Evolutionary conservation across 2,888 invertebrate genomes (phyloP), one percentile per base, ranked within the genome.

Genomic region (Priocnemis perturbator): DNA sequence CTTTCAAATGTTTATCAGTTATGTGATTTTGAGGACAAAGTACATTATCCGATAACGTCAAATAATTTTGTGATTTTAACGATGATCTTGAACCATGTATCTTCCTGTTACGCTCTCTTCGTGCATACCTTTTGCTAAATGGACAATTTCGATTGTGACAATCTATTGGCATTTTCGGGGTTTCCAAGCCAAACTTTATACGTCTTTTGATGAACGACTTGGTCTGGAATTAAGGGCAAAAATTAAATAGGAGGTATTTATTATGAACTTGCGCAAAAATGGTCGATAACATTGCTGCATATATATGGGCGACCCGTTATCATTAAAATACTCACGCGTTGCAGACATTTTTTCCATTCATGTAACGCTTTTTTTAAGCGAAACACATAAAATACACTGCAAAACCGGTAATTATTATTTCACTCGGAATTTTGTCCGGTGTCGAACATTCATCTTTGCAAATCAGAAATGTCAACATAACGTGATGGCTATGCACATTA

Each of bases 71-170:
- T 11, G 37, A 37, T 37, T 37, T 37, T 11, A 37, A 1, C 2
- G 11, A 11, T 37, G 7, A 37, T 11, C 7, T 37, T 37, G 37
- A 37, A 37, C 1, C 14, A 1, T 37, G 7, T 37, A 7, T 11
- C 11, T 37, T 37, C 7, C 37, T 11, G 1, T 37, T 37, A 11
- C 7, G 11, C 37, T 37, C 11, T 37, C 7, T 9, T 37, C 26
- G 5, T 5, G 26, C 37, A 37, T 37, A 37, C 7, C 11, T 37
- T 60, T 19, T 67, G 53, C 64, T 69, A 9, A 50, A 67, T 15
- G 67, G 71, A 57, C 76, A 78, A 17, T 58, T n/a, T 26, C 68
- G 69, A 26, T 78, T 67, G 7, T 45, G 23, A 23, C 73, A 78
- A 60, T 30, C 60, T 30, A 26, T 77, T 11, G 5, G 15, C 81